These are phyloP conservation scores for Cynodonichthys magdalenae DNA, from an alignment of 2,797 vertebrate genomes.

Conservation along the genomic window DNA sequence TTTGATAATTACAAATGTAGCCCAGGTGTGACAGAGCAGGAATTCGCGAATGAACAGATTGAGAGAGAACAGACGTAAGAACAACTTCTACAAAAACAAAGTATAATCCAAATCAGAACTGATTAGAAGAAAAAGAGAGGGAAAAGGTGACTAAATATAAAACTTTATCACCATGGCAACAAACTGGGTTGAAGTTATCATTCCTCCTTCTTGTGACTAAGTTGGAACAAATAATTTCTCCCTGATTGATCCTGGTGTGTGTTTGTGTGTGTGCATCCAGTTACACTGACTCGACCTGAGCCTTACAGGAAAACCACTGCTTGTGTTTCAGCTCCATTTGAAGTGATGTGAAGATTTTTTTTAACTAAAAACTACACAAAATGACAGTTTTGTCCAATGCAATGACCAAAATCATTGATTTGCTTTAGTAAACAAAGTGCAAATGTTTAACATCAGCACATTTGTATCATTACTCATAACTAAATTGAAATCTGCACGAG, in stretches of 20 bases:
- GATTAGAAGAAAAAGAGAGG: no score
- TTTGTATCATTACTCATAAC: not conserved
- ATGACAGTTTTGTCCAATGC: not conserved
- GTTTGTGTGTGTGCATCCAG: constrained; percentile 12
- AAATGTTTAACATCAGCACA: not conserved
- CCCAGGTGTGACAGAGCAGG: no score
- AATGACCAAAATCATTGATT: not conserved
- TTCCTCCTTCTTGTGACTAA: constrained; percentile 13
- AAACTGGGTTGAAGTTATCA: not conserved
- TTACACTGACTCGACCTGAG: constrained; percentile 20
- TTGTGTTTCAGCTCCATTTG: constrained; percentile 21
- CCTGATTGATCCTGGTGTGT: constrained; percentile 6
- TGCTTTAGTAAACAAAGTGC: not conserved
- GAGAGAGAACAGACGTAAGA: no score
- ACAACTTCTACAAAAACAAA: no score
- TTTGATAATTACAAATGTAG: no score
- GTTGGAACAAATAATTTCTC: constrained; percentile 20
- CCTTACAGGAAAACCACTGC: constrained; percentile 1
- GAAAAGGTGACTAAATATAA: no score
- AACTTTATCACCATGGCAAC: no score
- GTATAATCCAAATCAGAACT: no score
- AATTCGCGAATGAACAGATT: no score
- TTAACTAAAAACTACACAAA: not conserved
- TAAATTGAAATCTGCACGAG: not conserved
- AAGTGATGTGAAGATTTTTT: not conserved